These are phyloP conservation scores for Nymphalis io DNA, from an alignment of 1,140 invertebrate genomes.

Conservation along the genomic window DNA sequence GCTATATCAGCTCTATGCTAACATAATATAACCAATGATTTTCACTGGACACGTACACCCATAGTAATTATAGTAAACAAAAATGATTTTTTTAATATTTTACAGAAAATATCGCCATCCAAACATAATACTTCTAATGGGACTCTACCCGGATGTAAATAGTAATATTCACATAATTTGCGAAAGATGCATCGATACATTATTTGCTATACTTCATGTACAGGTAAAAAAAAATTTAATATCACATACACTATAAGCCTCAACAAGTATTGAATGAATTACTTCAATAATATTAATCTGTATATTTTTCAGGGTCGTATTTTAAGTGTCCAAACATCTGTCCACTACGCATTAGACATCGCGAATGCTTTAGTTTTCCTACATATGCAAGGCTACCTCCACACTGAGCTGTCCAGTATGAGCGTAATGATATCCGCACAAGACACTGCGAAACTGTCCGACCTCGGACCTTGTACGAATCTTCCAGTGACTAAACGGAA, in stretches of 20 bases:
- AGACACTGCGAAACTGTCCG: slow-evolving; percentile 70
- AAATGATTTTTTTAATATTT: slow-evolving; percentile 20
- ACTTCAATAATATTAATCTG: too few species aligned
- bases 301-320: slow-evolving; percentile 57
- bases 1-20: too few species aligned
- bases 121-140: slow-evolving; percentile 77
- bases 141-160: slow-evolving; percentile 65
- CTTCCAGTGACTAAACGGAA: slow-evolving; percentile 38
- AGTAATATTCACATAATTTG: slow-evolving; percentile 71
- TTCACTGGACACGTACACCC: neutral
- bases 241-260: too few species aligned
- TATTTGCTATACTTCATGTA: slow-evolving; percentile 66
- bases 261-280: too few species aligned
- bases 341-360: slow-evolving; percentile 68
- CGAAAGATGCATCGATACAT: slow-evolving; percentile 66
- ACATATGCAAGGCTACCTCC: slow-evolving; percentile 70
- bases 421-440: slow-evolving; percentile 63
- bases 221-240: slow-evolving; percentile 53
- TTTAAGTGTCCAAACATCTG: slow-evolving; percentile 64
- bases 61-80: neutral
- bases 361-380: slow-evolving; percentile 71
- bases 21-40: too few species aligned
- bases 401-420: slow-evolving; percentile 67
- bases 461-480: slow-evolving; percentile 59
- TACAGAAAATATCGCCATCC: slow-evolving; percentile 78